phyloP scores from a whole-genome alignment of 1,140 invertebrate species.

The Asobara japonica region DNA sequence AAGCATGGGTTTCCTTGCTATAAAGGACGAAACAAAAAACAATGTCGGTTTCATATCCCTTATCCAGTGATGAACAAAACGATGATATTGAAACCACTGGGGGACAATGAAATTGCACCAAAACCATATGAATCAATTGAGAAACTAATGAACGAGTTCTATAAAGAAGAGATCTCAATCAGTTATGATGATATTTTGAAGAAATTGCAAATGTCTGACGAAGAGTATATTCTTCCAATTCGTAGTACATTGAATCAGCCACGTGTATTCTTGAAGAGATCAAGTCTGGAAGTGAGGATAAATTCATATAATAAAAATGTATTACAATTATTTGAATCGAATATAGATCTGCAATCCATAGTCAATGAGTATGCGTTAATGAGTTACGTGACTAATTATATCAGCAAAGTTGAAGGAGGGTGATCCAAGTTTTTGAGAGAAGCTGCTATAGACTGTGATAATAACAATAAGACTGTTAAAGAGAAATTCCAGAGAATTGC shows the following conservation, averaged over 20 bases:
- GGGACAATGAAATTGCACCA: not conserved
- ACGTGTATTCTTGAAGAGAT: too few species aligned
- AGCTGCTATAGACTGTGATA: conserved; percentile 31
- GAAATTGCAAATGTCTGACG: conserved; percentile 22
- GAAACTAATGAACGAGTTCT: not conserved
- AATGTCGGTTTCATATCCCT: conserved; percentile 20
- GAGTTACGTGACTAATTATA: conserved; percentile 10
- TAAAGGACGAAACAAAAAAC: conserved; percentile 25
- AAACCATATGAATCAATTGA: not conserved
- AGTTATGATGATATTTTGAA: conserved; percentile 16
- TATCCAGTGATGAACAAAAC: conserved; percentile 19
- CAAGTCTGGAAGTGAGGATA: not conserved
- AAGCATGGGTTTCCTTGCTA: conserved; percentile 6
- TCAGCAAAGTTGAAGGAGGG: conserved; percentile 41
- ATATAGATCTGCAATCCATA: too few species aligned
- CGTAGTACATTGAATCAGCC: not conserved
- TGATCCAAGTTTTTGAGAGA: conserved; percentile 41
- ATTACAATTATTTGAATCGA: too few species aligned
- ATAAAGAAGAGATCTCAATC: not conserved
- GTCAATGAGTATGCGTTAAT: too few species aligned
- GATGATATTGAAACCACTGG: conserved; percentile 13
- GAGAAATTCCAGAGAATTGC: conserved; percentile 43
- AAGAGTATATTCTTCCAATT: conserved; percentile 18
- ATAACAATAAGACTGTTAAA: conserved; percentile 27
- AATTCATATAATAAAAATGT: too few species aligned